A percentile compares a stretch with the other conserved stretches of the same genome.
phyloP scores from a whole-genome alignment of 2,113 vertebrate species.

The Sinosuthora webbiana region DNA sequence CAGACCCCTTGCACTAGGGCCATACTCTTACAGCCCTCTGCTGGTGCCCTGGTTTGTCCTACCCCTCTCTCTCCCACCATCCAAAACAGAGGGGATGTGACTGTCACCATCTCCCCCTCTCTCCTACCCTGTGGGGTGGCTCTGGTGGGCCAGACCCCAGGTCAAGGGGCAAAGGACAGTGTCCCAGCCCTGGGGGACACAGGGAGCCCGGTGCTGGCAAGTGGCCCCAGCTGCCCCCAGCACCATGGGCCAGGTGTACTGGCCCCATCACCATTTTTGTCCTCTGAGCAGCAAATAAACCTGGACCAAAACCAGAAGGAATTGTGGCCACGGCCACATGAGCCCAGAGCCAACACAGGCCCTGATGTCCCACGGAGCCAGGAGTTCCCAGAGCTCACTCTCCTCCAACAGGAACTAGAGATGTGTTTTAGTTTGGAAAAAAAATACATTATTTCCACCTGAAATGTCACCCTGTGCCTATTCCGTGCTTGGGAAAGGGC shows the following conservation, averaged over 20 bases:
- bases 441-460: neutral
- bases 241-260: fast-evolving
- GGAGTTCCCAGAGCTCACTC: neutral
- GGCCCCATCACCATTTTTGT: fast-evolving
- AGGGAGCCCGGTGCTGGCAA: neutral
- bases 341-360: fast-evolving
- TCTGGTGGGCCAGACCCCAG: neutral
- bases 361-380: fast-evolving
- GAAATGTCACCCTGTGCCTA: neutral
- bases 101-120: neutral
- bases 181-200: neutral
- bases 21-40: neutral
- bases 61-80: no score
- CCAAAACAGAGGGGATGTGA: neutral
- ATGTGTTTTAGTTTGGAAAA: fast-evolving
- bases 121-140: no score
- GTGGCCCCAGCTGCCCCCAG: neutral
- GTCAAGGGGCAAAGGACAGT: neutral
- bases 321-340: fast-evolving
- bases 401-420: neutral
- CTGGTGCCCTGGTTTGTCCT: fast-evolving
- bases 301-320: neutral
- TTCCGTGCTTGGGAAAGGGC: neutral
- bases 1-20: fast-evolving
- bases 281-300: neutral